phyloP scores from a whole-genome alignment of 2,113 vertebrate genomes.

The Manacus vitellinus region DNA sequence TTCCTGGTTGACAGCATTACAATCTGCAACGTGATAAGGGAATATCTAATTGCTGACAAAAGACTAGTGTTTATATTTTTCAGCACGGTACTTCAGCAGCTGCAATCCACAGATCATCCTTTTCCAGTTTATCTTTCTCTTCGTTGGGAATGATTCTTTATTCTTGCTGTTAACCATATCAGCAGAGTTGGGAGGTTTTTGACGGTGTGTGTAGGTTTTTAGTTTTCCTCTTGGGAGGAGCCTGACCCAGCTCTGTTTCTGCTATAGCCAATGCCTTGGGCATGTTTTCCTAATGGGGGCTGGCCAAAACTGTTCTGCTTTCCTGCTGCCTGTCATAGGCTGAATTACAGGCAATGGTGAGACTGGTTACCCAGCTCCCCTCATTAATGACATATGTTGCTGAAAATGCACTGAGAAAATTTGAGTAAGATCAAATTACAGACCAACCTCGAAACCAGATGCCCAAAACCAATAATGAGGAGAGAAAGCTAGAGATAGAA shows the following conservation, averaged over 20 bases:
- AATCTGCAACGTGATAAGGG: not conserved
- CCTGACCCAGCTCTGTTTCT: not conserved
- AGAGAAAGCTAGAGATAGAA: not conserved
- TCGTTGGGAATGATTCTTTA: not conserved
- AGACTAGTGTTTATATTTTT: not conserved
- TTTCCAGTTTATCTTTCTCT: not conserved
- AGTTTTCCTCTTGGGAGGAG: not conserved
- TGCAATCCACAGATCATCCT: not conserved
- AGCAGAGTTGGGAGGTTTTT: not conserved
- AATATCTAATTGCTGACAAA: not conserved
- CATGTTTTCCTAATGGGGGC: slow-evolving; percentile 19
- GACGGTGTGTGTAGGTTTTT: not conserved
- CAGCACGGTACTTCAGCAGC: not conserved
- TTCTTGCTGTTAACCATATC: not conserved
- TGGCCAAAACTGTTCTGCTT: slow-evolving; percentile 6
- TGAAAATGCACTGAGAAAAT: not conserved
- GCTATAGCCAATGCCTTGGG: not conserved
- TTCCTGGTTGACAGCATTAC: not conserved
- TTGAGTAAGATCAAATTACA: slow-evolving; percentile 44
- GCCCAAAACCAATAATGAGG: slow-evolving; percentile 5
- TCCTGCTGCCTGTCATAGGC: not conserved
- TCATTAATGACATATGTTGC: slow-evolving; percentile 53
- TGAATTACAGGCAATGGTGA: slow-evolving; percentile 17
- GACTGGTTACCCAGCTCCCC: not conserved
- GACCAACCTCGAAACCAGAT: slow-evolving; percentile 45